phyloP scores from a whole-genome alignment of 2,888 invertebrate species.

The Ctena decussata region DNA sequence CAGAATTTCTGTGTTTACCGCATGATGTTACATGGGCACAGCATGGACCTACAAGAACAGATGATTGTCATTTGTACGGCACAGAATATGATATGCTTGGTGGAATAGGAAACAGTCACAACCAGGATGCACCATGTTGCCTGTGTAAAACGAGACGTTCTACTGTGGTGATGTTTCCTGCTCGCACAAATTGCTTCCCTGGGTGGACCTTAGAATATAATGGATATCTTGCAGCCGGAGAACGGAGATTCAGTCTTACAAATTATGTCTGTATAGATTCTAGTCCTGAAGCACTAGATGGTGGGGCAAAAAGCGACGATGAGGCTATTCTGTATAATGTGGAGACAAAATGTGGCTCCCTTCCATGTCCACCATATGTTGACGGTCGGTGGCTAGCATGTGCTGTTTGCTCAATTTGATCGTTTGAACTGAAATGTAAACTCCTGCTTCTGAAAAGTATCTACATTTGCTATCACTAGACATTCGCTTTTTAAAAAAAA shows the following conservation, averaged over 20 bases:
- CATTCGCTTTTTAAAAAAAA: too few species aligned
- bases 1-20: neutral
- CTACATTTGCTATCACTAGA: too few species aligned
- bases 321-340: conserved; percentile 61
- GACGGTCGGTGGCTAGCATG: conserved; percentile 64
- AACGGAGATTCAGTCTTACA: conserved; percentile 22
- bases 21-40: neutral
- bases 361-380: conserved; percentile 67
- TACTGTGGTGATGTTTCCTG: conserved; percentile 39
- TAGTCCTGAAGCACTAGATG: conserved; percentile 42
- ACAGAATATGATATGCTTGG: conserved; percentile 24
- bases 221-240: conserved; percentile 64
- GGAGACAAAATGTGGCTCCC: conserved; percentile 64
- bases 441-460: too few species aligned
- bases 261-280: conserved; percentile 64
- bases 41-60: neutral
- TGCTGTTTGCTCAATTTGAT: conserved; percentile 60
- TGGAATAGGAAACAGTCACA: neutral
- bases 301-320: conserved; percentile 40
- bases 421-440: too few species aligned
- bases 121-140: conserved; percentile 44
- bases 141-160: conserved; percentile 28
- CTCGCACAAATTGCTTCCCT: conserved; percentile 42
- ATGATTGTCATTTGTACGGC: conserved; percentile 29
- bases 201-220: conserved; percentile 69